phyloP scores from a whole-genome alignment of 1,140 invertebrate species.

The Leptinotarsa undecemlineata region DNA sequence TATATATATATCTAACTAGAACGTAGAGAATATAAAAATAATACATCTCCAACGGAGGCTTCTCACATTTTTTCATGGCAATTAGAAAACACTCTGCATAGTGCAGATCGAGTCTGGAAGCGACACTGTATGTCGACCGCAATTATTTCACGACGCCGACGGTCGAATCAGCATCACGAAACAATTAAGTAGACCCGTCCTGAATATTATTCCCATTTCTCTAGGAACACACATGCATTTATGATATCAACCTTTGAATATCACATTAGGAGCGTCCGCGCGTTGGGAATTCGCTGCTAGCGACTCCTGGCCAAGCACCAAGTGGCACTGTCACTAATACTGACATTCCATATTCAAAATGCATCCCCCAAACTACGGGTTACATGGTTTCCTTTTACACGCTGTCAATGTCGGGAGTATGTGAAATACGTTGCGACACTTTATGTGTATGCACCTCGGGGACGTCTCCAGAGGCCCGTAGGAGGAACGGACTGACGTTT shows the following conservation, averaged over 20 bases:
- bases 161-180: too few species aligned
- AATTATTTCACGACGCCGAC: too few species aligned
- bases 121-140: too few species aligned
- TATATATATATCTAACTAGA: too few species aligned
- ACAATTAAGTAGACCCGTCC: neutral
- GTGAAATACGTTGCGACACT: slow-evolving; percentile 41
- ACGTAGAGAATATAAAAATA: too few species aligned
- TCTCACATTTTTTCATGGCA: too few species aligned
- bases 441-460: neutral
- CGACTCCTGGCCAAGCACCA: neutral
- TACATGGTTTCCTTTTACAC: slow-evolving; percentile 44
- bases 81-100: too few species aligned
- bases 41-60: too few species aligned
- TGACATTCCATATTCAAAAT: slow-evolving; percentile 42
- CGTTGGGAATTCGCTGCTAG: neutral
- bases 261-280: neutral
- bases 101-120: too few species aligned
- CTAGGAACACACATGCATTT: neutral
- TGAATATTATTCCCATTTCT: slow-evolving; percentile 3
- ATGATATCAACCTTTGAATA: neutral
- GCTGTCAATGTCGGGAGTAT: slow-evolving; percentile 41
- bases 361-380: slow-evolving; percentile 42
- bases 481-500: too few species aligned
- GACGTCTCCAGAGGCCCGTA: too few species aligned
- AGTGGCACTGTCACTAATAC: slow-evolving; percentile 31